Evolutionary conservation across 2,888 invertebrate species (phyloP).

Genomic region (Eilema caniola): DNA sequence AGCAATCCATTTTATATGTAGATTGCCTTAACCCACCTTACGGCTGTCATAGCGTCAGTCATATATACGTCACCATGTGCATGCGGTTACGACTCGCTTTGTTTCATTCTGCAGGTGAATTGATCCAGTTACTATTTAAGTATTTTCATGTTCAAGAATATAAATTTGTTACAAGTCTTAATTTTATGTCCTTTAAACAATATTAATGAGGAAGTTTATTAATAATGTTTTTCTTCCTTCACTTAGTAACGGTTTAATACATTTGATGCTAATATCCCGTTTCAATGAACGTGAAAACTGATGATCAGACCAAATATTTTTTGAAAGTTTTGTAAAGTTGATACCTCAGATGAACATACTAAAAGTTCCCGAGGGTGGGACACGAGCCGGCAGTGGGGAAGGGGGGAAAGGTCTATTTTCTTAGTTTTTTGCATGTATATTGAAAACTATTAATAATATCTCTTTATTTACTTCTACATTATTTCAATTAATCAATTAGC

Average conservation of each 20-base stretch:
- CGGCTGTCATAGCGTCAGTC: conserved; percentile 48
- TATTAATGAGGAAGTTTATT: background rate
- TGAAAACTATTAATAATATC: too few relatives aligned
- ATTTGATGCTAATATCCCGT: background rate
- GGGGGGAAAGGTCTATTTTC: too few relatives aligned
- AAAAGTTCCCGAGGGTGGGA: too few relatives aligned
- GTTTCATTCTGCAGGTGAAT: conserved; percentile 53
- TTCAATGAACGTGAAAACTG: too few relatives aligned
- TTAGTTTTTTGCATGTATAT: too few relatives aligned
- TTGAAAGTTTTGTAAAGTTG: too few relatives aligned
- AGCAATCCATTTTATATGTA: conserved; percentile 51
- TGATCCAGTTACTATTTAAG: conserved; percentile 24
- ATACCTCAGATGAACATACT: too few relatives aligned
- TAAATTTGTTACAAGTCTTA: background rate
- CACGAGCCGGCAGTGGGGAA: too few relatives aligned
- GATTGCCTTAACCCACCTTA: conserved; percentile 63
- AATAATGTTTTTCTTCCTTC: background rate
- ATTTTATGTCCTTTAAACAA: too few relatives aligned
- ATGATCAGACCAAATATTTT: too few relatives aligned
- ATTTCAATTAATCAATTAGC: too few relatives aligned
- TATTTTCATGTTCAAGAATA: background rate
- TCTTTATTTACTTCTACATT: too few relatives aligned
- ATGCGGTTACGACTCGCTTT: conserved; percentile 37
- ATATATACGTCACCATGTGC: conserved; percentile 47
- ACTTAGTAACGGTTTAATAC: background rate